A percentile compares a stretch with the other conserved stretches of the same genome.
These are phyloP conservation scores for Acleris sparsana DNA, from an alignment of 2,888 invertebrate genomes.

Conservation along the genomic window DNA sequence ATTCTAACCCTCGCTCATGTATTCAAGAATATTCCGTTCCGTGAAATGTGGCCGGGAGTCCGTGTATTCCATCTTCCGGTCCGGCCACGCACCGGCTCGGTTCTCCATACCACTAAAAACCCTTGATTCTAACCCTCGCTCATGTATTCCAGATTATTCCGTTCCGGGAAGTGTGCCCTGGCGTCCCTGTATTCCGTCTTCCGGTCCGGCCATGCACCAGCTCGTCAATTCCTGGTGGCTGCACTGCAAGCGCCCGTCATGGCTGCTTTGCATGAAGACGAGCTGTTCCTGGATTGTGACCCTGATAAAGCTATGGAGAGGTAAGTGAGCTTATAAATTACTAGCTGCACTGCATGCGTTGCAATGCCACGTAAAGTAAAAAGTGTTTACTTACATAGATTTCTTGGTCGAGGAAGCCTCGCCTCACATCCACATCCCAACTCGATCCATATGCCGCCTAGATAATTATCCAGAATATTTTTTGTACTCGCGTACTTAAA, in stretches of 20 bases:
- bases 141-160: conserved; percentile 85
- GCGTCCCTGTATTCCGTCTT: conserved; percentile 93
- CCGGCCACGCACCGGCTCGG: conserved; percentile 94
- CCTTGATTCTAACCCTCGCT: too few species aligned
- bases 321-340: conserved; percentile 60
- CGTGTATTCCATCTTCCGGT: conserved; percentile 93
- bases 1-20: background rate
- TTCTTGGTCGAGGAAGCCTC: too few species aligned
- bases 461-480: too few species aligned
- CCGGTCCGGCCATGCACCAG: conserved; percentile 94
- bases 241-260: conserved; percentile 96
- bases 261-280: conserved; percentile 94
- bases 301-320: conserved; percentile 92
- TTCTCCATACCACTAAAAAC: too few species aligned
- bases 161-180: conserved; percentile 94
- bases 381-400: too few species aligned
- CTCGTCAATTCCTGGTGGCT: conserved; percentile 96
- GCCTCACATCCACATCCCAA: too few species aligned
- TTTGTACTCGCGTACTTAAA: too few species aligned
- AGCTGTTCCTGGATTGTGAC: conserved; percentile 95
- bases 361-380: too few species aligned
- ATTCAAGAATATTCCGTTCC: conserved; percentile 88
- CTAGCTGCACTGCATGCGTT: too few species aligned
- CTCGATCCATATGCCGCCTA: too few species aligned
- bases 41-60: too few species aligned